Conservation (phyloP, 2,888 invertebrate genomes). For the Lasioglossum figueresi region DNA sequence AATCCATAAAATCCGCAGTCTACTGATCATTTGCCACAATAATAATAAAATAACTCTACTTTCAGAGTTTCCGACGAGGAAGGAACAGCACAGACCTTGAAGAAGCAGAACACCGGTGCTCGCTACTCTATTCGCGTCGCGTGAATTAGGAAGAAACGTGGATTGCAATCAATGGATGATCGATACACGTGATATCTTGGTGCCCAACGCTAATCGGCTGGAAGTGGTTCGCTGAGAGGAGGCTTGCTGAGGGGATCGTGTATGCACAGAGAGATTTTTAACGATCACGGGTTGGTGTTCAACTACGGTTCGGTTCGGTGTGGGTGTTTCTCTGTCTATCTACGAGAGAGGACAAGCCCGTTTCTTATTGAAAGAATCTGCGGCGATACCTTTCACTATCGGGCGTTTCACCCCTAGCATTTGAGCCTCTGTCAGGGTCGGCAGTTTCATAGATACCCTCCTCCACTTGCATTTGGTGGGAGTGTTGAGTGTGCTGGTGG, state of each 20-base stretch:
- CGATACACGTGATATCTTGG: conserved; percentile 8
- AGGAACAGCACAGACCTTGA: not conserved
- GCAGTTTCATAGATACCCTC: conserved; percentile 95
- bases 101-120: not conserved
- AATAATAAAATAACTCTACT: not conserved
- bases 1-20: not conserved
- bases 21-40: not conserved
- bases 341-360: conserved; percentile 57
- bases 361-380: conserved; percentile 75
- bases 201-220: conserved; percentile 30
- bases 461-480: conserved; percentile 87
- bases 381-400: conserved; percentile 92
- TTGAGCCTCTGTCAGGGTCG: conserved; percentile 88
- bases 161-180: not conserved
- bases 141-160: not conserved
- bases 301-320: conserved; percentile 16
- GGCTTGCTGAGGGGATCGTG: conserved; percentile 24
- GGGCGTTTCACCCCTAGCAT: conserved; percentile 92
- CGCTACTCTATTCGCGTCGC: conserved; percentile 4
- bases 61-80: not conserved
- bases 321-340: conserved; percentile 23
- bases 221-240: conserved; percentile 20
- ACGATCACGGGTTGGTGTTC: conserved; percentile 13
- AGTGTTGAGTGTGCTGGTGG: conserved; percentile 86
- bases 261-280: conserved; percentile 17